phyloP scores from a whole-genome alignment of 2,797 vertebrate species.

The Chrysocyon brachyurus region DNA sequence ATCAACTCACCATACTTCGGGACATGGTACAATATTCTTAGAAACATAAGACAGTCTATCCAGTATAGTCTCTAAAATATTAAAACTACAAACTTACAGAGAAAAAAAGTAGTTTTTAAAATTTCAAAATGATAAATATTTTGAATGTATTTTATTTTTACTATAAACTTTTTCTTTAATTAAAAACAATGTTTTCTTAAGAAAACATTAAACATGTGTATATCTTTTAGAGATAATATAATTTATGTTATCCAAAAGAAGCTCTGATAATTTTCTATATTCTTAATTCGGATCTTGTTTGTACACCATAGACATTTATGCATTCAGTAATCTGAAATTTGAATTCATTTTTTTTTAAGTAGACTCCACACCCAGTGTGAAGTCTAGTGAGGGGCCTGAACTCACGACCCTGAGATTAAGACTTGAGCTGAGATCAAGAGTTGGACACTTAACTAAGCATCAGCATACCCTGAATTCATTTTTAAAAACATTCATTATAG shows the following conservation, averaged over 20 bases:
- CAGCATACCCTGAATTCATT: not conserved
- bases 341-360: not conserved
- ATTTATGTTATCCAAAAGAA: conserved; percentile 21
- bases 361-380: not conserved
- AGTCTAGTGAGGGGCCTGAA: not conserved
- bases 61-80: not conserved
- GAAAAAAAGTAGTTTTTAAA: not conserved
- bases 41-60: not conserved
- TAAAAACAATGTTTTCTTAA: conserved; percentile 48
- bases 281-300: not conserved
- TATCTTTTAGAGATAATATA: not conserved
- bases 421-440: not conserved
- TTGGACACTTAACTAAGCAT: not conserved
- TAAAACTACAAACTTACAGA: not conserved
- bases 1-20: not conserved
- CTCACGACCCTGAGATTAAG: not conserved
- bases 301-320: not conserved
- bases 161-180: not conserved
- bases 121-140: conserved; percentile 20
- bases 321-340: not conserved
- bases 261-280: not conserved
- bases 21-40: not conserved
- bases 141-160: not conserved
- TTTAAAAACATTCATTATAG: not conserved
- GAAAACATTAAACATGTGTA: not conserved